Evolutionary conservation across 2,888 invertebrate genomes (phyloP), one percentile per base, ranked within the genome.

Genomic region (Apamea monoglypha): DNA sequence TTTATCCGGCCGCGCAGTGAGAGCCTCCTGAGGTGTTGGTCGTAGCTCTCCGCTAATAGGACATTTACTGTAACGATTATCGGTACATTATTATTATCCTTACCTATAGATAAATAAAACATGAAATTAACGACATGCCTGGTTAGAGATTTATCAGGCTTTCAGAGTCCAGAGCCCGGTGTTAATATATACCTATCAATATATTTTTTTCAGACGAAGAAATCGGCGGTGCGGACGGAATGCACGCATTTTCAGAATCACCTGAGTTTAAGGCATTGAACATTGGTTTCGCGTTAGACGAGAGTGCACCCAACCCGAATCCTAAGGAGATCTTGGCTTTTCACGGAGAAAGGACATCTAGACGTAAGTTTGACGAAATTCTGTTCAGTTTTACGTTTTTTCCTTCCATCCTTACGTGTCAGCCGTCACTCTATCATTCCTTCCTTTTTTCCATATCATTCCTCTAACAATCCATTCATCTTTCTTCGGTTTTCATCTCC

Each of bases 221-320:
- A 95, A 97, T 98, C 76, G 98, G 98, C 0, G 98, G 98, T 4
- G 89, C 94, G 4, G 94, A 97, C 36, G 98, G 98, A 40, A 98
- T 99, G 98, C 93, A 95, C 40, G 92, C 95, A 32, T 98, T 98
- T 92, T 97, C 98, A 0, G 94, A 97, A 72, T 97, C 97, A 0
- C 94, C 97, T 1, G 97, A 98, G 53, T 99, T 98, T 92, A 97
- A 97, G 88, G 94, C 96, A 5, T 93, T 99, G 40, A 98, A 98
- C 90, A 95, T 98, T 70, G 98, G 98, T 0, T 98, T 98, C 90
- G 97, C 97, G 0, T 92, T 99, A 73, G 99, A 99, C 91, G 99
- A 99, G 95, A 98, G 98, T 53, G 90, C 95, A 2, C 96, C 97
- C 0, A 82, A 79, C 47, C 47, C 25, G 0, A 36, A 78, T 6